Evolutionary conservation across 1,140 invertebrate genomes (phyloP).

Genomic region (Apis florea): DNA sequence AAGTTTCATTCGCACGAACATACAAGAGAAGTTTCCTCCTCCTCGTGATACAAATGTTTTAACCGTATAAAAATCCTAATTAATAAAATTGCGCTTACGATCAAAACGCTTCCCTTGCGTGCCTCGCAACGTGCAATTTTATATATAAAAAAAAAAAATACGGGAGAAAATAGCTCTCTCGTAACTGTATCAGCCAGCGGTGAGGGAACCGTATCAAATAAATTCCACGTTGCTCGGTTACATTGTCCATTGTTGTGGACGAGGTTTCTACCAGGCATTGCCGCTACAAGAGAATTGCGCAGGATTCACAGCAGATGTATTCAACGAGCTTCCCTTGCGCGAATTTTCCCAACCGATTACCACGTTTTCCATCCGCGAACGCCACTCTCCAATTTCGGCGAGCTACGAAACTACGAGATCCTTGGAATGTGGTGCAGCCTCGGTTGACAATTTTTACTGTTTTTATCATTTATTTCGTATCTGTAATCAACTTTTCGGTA

Average conservation of each 20-base stretch:
- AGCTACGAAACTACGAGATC: not conserved
- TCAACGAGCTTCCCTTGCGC: constrained; percentile 4
- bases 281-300: constrained; percentile 29
- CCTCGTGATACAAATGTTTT: no score
- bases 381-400: constrained; percentile 26
- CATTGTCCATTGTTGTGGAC: constrained; percentile 59
- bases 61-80: no score
- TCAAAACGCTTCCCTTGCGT: not conserved
- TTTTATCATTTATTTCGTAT: not conserved
- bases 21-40: no score
- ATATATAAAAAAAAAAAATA: not conserved
- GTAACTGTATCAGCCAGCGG: constrained; percentile 11
- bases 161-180: not conserved
- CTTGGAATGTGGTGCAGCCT: no score
- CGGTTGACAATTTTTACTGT: not conserved
- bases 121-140: not conserved
- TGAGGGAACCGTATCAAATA: constrained; percentile 32
- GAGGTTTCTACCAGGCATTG: constrained; percentile 43
- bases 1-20: no score
- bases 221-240: constrained; percentile 20
- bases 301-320: constrained; percentile 44
- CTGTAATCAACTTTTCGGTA: not conserved
- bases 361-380: constrained; percentile 44
- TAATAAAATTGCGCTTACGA: no score
- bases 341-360: constrained; percentile 59